These are phyloP conservation scores for Coleophora deauratella DNA, from an alignment of 2,888 invertebrate genomes.

Conservation along the genomic window DNA sequence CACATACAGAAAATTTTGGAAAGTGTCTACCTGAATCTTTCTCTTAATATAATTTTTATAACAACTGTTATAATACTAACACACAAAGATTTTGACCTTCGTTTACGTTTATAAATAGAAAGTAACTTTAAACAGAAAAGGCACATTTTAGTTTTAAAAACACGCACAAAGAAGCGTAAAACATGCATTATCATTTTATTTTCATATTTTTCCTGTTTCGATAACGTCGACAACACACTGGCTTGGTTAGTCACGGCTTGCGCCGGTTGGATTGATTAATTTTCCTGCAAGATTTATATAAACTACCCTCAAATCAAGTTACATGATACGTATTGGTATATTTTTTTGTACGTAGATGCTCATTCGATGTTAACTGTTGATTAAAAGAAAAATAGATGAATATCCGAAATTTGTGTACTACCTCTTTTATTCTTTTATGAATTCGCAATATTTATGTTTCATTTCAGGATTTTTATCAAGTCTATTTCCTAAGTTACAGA, in stretches of 20 bases:
- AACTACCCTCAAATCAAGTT: too few relatives aligned
- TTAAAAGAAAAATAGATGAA: too few relatives aligned
- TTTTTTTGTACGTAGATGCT: too few relatives aligned
- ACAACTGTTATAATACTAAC: slow-evolving; percentile 34
- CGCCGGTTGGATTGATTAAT: too few relatives aligned
- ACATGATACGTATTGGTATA: too few relatives aligned
- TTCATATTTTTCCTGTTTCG: slow-evolving; percentile 8
- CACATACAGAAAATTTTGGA: slow-evolving; percentile 34
- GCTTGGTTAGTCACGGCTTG: slow-evolving; percentile 18
- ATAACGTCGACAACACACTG: slow-evolving; percentile 17
- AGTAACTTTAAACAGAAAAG: slow-evolving; percentile 49
- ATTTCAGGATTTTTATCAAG: too few relatives aligned
- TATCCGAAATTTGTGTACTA: too few relatives aligned
- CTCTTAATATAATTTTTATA: slow-evolving; percentile 15
- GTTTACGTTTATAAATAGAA: slow-evolving; percentile 35
- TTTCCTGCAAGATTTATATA: too few relatives aligned
- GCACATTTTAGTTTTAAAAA: slow-evolving; percentile 47
- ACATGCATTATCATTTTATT: slow-evolving; percentile 57
- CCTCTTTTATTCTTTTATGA: too few relatives aligned
- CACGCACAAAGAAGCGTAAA: slow-evolving; percentile 43
- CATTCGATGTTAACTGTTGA: too few relatives aligned
- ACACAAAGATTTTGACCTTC: slow-evolving; percentile 27
- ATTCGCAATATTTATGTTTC: too few relatives aligned
- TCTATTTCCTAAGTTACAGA: too few relatives aligned
- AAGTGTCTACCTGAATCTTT: slow-evolving; percentile 64